Evolutionary conservation across 2,797 vertebrate species (phyloP).

Genomic region (Gymnothorax javanicus): DNA sequence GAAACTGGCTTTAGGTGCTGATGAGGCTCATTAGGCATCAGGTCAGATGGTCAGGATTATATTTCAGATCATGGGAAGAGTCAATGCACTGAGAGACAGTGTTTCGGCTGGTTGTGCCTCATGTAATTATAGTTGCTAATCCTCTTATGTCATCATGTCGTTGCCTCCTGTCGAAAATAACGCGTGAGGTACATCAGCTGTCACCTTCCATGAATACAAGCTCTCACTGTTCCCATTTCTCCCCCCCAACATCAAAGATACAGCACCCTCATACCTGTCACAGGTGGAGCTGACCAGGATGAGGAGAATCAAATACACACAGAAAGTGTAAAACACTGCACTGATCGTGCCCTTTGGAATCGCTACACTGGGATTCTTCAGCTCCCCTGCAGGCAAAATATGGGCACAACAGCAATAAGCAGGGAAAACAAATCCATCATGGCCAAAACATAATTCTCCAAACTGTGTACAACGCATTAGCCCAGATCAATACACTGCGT

Average conservation of each 20-base stretch:
- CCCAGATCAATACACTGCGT: neutral
- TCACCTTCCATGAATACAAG: neutral
- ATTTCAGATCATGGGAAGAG: neutral
- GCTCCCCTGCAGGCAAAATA: conserved; percentile 73
- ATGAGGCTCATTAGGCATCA: neutral
- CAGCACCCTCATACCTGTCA: conserved; percentile 72
- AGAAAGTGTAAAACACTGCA: conserved; percentile 83
- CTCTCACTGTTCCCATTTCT: neutral
- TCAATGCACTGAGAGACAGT: neutral
- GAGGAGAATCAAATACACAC: conserved; percentile 83
- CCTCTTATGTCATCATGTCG: neutral
- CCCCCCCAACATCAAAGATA: neutral
- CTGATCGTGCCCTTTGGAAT: conserved; percentile 89
- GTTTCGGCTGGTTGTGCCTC: neutral
- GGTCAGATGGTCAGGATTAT: neutral
- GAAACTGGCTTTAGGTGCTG: neutral
- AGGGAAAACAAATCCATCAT: neutral
- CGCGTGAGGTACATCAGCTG: neutral
- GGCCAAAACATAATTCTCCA: neutral
- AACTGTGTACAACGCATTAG: neutral
- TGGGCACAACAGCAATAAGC: neutral
- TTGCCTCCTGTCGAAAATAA: neutral
- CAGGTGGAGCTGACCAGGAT: conserved; percentile 84
- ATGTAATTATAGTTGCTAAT: neutral
- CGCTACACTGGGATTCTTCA: conserved; percentile 85